These are phyloP conservation scores for Takifugu bimaculatus DNA, from an alignment of 2,113 vertebrate genomes.

Conservation along the genomic window DNA sequence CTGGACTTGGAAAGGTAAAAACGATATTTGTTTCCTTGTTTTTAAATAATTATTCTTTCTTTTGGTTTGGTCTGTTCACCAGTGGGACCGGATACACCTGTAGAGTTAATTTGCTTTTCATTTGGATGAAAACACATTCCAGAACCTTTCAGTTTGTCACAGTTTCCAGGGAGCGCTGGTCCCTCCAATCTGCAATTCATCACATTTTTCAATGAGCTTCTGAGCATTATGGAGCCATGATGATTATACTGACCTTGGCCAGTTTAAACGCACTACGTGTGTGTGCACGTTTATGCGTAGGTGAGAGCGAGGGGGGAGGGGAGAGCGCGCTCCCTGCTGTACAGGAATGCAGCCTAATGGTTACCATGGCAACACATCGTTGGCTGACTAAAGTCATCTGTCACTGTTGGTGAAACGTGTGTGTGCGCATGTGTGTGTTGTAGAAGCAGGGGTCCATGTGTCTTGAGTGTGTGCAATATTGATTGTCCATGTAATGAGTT, in stretches of 20 bases:
- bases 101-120: no score
- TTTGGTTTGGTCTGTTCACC: not conserved
- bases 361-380: slow-evolving; percentile 62
- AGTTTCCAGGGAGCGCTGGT: no score
- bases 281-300: slow-evolving; percentile 9
- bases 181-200: no score
- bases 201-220: not conserved
- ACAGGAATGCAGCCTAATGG: slow-evolving; percentile 61
- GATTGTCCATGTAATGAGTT: slow-evolving; percentile 74
- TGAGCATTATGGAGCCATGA: no score
- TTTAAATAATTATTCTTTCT: no score
- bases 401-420: slow-evolving; percentile 61
- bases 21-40: not conserved
- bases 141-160: no score
- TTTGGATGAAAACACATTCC: no score
- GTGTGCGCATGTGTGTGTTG: slow-evolving; percentile 31
- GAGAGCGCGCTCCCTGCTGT: slow-evolving; percentile 16
- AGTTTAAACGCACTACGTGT: slow-evolving; percentile 26
- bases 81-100: no score
- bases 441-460: slow-evolving; percentile 21
- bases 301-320: not conserved
- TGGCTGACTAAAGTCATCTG: slow-evolving; percentile 72
- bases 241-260: slow-evolving; percentile 37
- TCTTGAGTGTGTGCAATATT: slow-evolving; percentile 67
- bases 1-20: slow-evolving; percentile 93